A percentile compares a stretch with the other conserved stretches of the same genome.
Evolutionary conservation across 2,113 vertebrate genomes (phyloP).

Genomic region (Fregetta grallaria): DNA sequence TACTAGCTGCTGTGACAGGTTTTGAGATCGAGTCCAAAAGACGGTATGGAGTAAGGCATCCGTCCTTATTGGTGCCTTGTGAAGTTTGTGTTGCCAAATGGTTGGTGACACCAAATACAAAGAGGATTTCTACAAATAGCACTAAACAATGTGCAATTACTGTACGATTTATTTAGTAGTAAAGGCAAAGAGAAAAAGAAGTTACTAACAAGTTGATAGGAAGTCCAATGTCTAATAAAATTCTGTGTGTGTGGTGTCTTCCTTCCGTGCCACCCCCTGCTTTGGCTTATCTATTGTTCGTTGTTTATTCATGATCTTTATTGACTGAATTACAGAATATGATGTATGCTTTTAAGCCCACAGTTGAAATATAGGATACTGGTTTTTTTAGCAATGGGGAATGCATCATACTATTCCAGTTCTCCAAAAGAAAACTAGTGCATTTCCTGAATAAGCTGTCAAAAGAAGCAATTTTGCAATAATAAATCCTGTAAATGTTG

Average conservation of each 20-base stretch:
- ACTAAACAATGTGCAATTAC: background rate
- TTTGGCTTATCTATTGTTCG: background rate
- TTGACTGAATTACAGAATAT: background rate
- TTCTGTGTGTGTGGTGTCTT: background rate
- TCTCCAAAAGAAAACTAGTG: background rate
- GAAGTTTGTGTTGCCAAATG: background rate
- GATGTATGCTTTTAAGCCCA: background rate
- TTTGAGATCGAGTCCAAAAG: background rate
- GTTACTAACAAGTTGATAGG: background rate
- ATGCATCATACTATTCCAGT: background rate
- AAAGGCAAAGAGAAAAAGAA: background rate
- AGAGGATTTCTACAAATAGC: background rate
- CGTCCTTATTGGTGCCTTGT: background rate
- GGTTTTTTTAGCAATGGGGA: background rate
- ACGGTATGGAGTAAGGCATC: background rate
- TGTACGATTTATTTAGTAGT: background rate
- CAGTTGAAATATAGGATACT: background rate
- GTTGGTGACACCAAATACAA: background rate
- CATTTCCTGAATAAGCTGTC: background rate
- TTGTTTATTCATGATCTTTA: background rate
- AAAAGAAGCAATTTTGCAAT: background rate
- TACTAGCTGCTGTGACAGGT: background rate
- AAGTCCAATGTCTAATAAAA: background rate
- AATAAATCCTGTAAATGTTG: background rate
- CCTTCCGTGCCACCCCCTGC: accelerated